Base-by-base conservation (phyloP, 2,797 vertebrate genomes). In the Ciconia nigra region DNA sequence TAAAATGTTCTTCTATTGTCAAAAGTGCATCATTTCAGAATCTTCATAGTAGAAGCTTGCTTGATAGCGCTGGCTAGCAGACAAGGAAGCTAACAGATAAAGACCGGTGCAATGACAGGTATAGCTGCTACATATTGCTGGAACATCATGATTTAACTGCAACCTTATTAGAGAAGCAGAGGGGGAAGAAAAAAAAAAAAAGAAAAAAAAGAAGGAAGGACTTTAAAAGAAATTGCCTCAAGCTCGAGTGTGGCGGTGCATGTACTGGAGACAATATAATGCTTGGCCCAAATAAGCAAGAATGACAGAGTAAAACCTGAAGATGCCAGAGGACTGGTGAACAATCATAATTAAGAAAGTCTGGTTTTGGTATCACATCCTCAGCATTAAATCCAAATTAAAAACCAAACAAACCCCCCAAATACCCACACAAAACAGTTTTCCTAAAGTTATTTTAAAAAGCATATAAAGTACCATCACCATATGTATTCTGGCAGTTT, bases 21-120 rank as follows among this genome's bases (percentile, higher is more conserved):
- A 95, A 42, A 96, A 91, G 87, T 44, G 49, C 96, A 91, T 92
- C 5, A 94, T 97, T 97, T 96, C 52, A 83, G 88, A 86, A 83
- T 96, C 87, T 89, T 95, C 83, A 26, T 89, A 72, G 89, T 37
- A 71, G 87, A 89, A 78, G 18, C 54, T 84, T 93, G n/a, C 82
- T 80, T 44, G 25, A 83, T 88, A 88, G 62, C 93, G 95, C 95
- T 94, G 91, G 88, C 66, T 89, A 85, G 65, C 87, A 96, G 71
- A 86, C 80, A 78, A 89, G 83, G 57, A 91, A 78, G n/a, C 22
- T 78, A 90, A 55, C 44, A 70, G 61, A 90, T 87, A 93, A 96
- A 88, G 62, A 83, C 42, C 49, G 58, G 49, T 83, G 33, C 42
- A 73, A 54, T 85, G 88, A 96, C 83, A 91, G 80, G 62, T 89